These are phyloP conservation scores for Cettia cetti DNA, from an alignment of 2,113 vertebrate genomes.

Conservation along the genomic window DNA sequence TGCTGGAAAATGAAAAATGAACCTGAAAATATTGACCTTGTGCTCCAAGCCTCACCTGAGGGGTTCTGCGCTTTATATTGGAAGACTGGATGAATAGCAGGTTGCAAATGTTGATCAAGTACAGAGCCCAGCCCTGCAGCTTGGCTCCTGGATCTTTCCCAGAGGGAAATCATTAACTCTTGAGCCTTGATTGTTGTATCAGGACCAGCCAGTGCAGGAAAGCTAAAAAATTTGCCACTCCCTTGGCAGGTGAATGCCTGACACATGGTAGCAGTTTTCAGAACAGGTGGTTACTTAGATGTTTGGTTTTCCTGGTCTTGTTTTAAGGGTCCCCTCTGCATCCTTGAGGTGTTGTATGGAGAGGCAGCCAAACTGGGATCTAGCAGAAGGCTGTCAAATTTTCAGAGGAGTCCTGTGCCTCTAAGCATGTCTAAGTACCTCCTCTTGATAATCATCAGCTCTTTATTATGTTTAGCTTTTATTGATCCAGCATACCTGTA, in stretches of 20 bases:
- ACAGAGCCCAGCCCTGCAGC: conserved; percentile 43
- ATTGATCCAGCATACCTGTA: not conserved
- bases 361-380: not conserved
- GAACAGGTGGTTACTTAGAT: not conserved
- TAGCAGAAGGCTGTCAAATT: not conserved
- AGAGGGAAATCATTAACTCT: conserved; percentile 48
- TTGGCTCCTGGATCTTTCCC: conserved; percentile 24
- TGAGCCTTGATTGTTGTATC: not conserved
- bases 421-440: not conserved
- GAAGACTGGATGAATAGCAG: not conserved
- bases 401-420: not conserved
- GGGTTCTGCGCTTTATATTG: not conserved
- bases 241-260: not conserved
- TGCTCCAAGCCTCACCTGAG: not conserved
- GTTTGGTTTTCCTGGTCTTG: not conserved
- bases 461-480: not conserved
- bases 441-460: not conserved
- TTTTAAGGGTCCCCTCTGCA: not conserved
- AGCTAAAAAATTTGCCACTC: not conserved
- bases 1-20: not conserved
- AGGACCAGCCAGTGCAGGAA: not conserved
- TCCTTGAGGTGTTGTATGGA: not conserved
- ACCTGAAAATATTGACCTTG: not conserved
- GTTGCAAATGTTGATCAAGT: not conserved
- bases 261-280: not conserved